Evolutionary conservation across 1,140 invertebrate genomes (phyloP).

Genomic region (Brachionus manjavacas): DNA sequence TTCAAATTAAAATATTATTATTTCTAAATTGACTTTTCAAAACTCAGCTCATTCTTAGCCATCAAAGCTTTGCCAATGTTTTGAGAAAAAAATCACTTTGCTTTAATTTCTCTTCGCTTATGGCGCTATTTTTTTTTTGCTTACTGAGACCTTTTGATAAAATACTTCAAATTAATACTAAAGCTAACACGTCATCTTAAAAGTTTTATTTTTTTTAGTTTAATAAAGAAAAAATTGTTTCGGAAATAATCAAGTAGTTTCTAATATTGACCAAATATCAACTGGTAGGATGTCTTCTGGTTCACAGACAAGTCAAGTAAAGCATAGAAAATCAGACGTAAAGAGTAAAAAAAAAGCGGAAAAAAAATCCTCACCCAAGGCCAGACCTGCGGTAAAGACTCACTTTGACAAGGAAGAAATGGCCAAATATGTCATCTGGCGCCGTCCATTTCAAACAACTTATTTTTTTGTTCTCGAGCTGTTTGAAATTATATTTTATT

Average conservation of each 20-base stretch:
- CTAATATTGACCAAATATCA: neutral
- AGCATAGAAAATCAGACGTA: neutral
- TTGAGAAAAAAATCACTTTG: neutral
- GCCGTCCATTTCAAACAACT: conserved; percentile 72
- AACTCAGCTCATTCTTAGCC: neutral
- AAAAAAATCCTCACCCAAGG: neutral
- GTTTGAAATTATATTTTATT: conserved; percentile 59
- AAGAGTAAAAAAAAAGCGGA: neutral
- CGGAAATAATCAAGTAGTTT: neutral
- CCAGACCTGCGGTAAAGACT: neutral
- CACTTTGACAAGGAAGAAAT: conserved; percentile 51
- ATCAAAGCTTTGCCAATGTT: neutral
- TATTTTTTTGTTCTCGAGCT: conserved; percentile 77
- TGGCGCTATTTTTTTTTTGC: neutral
- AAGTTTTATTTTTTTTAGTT: neutral
- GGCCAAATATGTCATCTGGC: conserved; percentile 74
- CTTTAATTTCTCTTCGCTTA: neutral
- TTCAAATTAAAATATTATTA: neutral
- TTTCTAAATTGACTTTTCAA: neutral
- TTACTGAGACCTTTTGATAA: neutral
- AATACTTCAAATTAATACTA: neutral
- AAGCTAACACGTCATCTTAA: conserved; percentile 12
- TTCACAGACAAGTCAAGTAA: conserved; percentile 6
- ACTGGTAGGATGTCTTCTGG: neutral
- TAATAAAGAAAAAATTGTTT: neutral